phyloP scores from a whole-genome alignment of 2,888 invertebrate species.

The Mesorhabditis belari region DNA sequence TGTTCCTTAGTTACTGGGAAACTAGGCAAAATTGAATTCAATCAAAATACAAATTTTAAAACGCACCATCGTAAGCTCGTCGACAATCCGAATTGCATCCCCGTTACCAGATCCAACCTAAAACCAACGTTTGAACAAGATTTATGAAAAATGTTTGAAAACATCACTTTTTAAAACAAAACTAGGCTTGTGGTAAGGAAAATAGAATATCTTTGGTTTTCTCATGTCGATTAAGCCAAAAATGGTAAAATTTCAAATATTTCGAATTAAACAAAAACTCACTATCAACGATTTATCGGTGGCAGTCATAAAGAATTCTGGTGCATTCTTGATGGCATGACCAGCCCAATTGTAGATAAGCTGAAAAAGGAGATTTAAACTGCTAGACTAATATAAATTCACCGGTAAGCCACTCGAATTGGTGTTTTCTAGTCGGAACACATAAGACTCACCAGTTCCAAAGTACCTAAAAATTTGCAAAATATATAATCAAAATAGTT shows the following conservation, averaged over 20 bases:
- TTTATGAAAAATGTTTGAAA: no score
- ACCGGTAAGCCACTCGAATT: neutral
- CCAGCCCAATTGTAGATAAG: slow-evolving; percentile 7
- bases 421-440: slow-evolving; percentile 33
- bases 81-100: slow-evolving; percentile 49
- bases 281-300: slow-evolving; percentile 43
- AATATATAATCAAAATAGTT: no score
- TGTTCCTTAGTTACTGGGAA: no score
- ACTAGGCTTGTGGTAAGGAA: no score
- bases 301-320: slow-evolving; percentile 50
- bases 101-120: slow-evolving; percentile 49
- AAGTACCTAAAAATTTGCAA: no score
- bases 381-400: neutral
- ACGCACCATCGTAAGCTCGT: slow-evolving; percentile 36
- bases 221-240: no score
- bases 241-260: no score
- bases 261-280: no score
- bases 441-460: slow-evolving; percentile 48
- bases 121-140: no score
- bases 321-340: slow-evolving; percentile 29
- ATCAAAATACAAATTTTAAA: neutral
- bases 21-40: no score
- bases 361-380: neutral
- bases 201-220: no score
- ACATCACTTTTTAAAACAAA: no score